A percentile compares a stretch with the other conserved stretches of the same genome.
phyloP scores from a whole-genome alignment of 2,888 invertebrate genomes.

The Lasius platythorax region DNA sequence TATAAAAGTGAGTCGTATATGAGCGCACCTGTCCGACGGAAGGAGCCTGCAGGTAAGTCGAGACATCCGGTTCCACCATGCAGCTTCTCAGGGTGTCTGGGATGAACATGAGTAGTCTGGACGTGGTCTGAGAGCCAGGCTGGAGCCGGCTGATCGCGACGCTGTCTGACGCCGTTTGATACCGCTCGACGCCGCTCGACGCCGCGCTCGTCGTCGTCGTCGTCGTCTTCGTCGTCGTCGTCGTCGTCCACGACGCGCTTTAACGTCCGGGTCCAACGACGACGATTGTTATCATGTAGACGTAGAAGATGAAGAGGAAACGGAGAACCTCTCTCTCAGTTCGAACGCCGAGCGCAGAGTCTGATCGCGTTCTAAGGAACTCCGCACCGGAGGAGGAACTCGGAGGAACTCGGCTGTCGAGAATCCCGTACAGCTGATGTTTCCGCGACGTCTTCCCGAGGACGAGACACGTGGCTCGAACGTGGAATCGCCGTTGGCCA shows the following conservation, averaged over 20 bases:
- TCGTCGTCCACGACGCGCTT: too few relatives aligned
- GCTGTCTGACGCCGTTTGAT: conserved; percentile 64
- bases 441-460: background rate
- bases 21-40: conserved; percentile 96
- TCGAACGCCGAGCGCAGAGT: background rate
- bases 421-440: background rate
- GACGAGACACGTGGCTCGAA: background rate
- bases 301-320: background rate
- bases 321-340: background rate
- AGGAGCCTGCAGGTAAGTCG: conserved; percentile 97
- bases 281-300: background rate
- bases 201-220: conserved; percentile 14
- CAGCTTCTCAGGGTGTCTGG: conserved; percentile 97
- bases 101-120: conserved; percentile 93
- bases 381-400: background rate
- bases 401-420: background rate
- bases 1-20: background rate
- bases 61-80: conserved; percentile 98
- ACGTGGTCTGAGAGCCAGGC: conserved; percentile 77
- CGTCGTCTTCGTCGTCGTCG: background rate
- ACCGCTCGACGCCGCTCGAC: conserved; percentile 57
- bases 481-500: background rate
- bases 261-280: too few relatives aligned
- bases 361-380: background rate
- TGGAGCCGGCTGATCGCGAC: conserved; percentile 75